A percentile compares a stretch with the other conserved stretches of the same genome.
Conservation (phyloP, 2,888 invertebrate genomes). For the Cryptocephalus moraei region DNA sequence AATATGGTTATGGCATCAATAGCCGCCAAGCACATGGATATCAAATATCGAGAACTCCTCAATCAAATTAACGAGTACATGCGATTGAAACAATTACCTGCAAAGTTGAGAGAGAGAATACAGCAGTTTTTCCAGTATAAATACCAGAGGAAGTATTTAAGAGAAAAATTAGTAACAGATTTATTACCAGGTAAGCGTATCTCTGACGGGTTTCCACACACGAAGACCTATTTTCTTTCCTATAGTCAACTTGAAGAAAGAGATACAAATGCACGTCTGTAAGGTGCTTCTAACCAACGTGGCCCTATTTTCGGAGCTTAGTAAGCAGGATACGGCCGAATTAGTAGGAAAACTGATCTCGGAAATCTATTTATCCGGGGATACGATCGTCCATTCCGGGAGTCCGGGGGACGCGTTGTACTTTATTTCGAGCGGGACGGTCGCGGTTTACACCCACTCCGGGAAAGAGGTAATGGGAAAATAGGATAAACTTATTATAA, state of each 20-base stretch:
- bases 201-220: too few relatives aligned
- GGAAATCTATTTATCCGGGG: conserved; percentile 50
- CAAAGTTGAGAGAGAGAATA: conserved; percentile 30
- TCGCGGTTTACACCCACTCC: conserved; percentile 47
- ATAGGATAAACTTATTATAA: too few relatives aligned
- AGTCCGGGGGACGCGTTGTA: conserved; percentile 53
- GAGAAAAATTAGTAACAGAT: conserved; percentile 28
- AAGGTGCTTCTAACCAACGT: conserved; percentile 45
- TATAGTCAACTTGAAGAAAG: conserved; percentile 35
- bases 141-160: conserved; percentile 35
- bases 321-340: conserved; percentile 28
- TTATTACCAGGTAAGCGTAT: conserved; percentile 8
- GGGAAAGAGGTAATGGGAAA: conserved; percentile 46
- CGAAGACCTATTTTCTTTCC: not conserved
- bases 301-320: conserved; percentile 41
- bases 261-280: conserved; percentile 46
- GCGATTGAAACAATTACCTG: conserved; percentile 33
- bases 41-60: conserved; percentile 34
- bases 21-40: conserved; percentile 18
- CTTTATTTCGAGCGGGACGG: conserved; percentile 51
- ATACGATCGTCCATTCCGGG: conserved; percentile 48
- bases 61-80: conserved; percentile 35
- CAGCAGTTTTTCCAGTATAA: conserved; percentile 33
- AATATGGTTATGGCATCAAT: conserved; percentile 3
- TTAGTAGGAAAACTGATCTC: conserved; percentile 34